phyloP scores from a whole-genome alignment of 2,113 vertebrate genomes.

The Podiceps cristatus region DNA sequence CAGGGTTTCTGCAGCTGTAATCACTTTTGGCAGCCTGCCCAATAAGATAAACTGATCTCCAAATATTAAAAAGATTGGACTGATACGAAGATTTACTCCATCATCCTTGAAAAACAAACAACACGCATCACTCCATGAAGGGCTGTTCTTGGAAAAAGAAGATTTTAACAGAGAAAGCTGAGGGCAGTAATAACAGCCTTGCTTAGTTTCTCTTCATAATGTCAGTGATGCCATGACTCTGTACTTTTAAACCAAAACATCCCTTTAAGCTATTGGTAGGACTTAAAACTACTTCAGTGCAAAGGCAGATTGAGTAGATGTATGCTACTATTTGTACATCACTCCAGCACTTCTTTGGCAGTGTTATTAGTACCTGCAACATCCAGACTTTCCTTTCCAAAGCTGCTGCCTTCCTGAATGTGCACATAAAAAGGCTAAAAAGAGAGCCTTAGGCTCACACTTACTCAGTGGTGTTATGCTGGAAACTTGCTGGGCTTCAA shows the following conservation, averaged over 20 bases:
- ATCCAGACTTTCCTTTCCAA: slow-evolving; percentile 16
- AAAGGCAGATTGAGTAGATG: neutral
- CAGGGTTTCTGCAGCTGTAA: slow-evolving; percentile 17
- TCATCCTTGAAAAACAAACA: slow-evolving; percentile 34
- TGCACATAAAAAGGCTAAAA: slow-evolving; percentile 1
- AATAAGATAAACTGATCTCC: slow-evolving; percentile 38
- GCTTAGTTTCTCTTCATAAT: neutral
- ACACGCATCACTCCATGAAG: neutral
- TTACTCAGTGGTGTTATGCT: neutral
- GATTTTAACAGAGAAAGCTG: neutral
- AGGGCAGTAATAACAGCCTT: neutral
- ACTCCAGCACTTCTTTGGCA: slow-evolving; percentile 1
- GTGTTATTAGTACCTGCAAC: neutral
- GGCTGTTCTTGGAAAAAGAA: slow-evolving; percentile 15
- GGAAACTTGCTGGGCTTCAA: neutral
- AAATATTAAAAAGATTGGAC: slow-evolving; percentile 29
- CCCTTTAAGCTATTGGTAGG: neutral
- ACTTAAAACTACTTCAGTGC: neutral
- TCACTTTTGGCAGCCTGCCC: neutral
- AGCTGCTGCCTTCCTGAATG: slow-evolving; percentile 1
- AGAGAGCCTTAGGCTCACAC: neutral
- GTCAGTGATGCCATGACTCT: neutral
- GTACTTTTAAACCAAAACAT: neutral
- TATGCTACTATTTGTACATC: neutral
- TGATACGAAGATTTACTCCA: slow-evolving; percentile 15